Evolutionary conservation across 2,888 invertebrate species (phyloP), one percentile per base, ranked within the genome.

Genomic region (Lepidocyrtinus sp.): DNA sequence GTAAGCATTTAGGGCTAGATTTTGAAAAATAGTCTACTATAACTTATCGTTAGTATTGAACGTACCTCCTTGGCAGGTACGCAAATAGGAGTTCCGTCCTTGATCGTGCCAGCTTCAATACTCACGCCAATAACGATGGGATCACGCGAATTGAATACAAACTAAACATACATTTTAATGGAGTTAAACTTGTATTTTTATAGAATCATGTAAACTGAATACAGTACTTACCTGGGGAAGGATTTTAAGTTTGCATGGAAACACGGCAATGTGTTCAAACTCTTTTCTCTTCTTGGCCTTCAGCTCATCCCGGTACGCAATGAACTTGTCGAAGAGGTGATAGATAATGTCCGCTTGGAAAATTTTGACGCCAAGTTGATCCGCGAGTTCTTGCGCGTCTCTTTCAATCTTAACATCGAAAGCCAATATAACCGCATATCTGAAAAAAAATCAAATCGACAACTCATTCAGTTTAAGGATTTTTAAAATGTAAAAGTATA

Each of bases 311-410:
- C 97, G 92, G 89, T 94, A 96, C 15, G 94, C 93, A 87, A 93
- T 97, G 91, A 99, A 99, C 89, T 95, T 95, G 90, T 99, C 99
- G 90, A 99, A 99, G 88, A 99, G 91, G 90, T 99, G 99, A 90
- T 99, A 99, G 88, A 99, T 99, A 89, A 99, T 99, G 90, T 99
- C 98, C 5, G 99, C 99, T 84, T 84, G 89, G 92, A 99, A 99
- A 89, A 99, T 96, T 90, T 94, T 96, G 73, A 98, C 97, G 75
- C 96, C 96, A 81, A 98, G 89, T 78, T 93, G 92, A 89, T 99
- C 99, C 0, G 99, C 99, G 89, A 99, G 90, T 88, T 98, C 98
- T 90, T 99, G 99, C 1, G 99, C 99, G 88, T 99, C 99, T 79
- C 96, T 92, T 89, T 99, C 99, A 75, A 99, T 93, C 91, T 97